Percentiles rank a stretch among this genome's conserved stretches.
phyloP scores from a whole-genome alignment of 1,140 invertebrate species.

The Arctopsyche grandis region DNA sequence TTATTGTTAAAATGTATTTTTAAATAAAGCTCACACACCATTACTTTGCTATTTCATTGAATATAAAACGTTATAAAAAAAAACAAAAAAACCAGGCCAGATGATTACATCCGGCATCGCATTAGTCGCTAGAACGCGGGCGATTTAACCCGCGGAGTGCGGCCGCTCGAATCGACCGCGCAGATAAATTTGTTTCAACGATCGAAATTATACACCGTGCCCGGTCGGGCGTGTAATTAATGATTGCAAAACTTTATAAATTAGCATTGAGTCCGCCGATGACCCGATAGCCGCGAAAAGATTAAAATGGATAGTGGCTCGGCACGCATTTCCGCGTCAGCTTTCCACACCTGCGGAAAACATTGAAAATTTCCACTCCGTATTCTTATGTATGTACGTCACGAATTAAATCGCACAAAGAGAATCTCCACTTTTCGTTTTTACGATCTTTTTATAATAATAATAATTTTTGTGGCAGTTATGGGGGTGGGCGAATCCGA shows the following conservation, averaged over 20 bases:
- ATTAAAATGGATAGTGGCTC: conserved; percentile 46
- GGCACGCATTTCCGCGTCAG: conserved; percentile 18
- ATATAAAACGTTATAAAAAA: too few species aligned
- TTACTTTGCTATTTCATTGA: too few species aligned
- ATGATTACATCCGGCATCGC: too few species aligned
- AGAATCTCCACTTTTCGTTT: not conserved
- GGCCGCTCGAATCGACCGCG: too few species aligned
- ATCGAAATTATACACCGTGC: conserved; percentile 41
- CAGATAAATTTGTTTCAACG: too few species aligned
- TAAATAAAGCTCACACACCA: too few species aligned
- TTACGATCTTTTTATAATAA: not conserved
- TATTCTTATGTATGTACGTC: not conserved
- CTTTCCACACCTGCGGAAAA: conserved; percentile 7
- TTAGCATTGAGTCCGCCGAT: conserved; percentile 44
- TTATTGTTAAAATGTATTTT: too few species aligned
- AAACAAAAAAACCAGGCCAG: too few species aligned
- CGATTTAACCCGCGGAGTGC: too few species aligned
- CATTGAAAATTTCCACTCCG: not conserved
- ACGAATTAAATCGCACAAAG: not conserved
- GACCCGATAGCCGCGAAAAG: conserved; percentile 49
- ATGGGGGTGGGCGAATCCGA: too few species aligned
- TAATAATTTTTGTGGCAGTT: too few species aligned
- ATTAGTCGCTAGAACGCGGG: too few species aligned
- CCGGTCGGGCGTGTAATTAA: conserved; percentile 47
- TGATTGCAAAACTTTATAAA: conserved; percentile 52